Percentiles rank a stretch among this genome's conserved stretches.
Conservation (phyloP, 2,113 vertebrate genomes). For the Sylvilagus bachmani region DNA sequence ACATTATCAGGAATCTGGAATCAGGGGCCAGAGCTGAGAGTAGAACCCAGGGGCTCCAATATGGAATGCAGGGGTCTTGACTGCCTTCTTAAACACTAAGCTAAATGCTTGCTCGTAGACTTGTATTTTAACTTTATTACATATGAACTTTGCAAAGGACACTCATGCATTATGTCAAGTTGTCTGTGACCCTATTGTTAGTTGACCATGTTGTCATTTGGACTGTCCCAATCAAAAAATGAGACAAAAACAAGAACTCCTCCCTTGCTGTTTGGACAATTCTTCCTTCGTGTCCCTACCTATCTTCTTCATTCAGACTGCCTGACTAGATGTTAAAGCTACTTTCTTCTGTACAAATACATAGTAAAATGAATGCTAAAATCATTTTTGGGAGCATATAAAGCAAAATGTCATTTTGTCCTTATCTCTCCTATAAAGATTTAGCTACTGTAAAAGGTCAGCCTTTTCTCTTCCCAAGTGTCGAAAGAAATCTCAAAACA, state of each 20-base stretch:
- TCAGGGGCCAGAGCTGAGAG: too few relatives aligned
- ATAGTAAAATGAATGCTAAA: constrained; percentile 40
- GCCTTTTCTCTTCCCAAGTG: neutral
- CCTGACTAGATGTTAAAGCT: neutral
- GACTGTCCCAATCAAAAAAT: neutral
- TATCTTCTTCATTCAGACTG: neutral
- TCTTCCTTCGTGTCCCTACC: neutral
- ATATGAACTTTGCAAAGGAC: too few relatives aligned
- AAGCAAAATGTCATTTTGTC: constrained; percentile 56
- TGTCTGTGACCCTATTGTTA: neutral
- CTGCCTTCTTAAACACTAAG: too few relatives aligned
- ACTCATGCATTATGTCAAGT: neutral
- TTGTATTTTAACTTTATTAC: too few relatives aligned
- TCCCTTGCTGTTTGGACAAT: neutral
- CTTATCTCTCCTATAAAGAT: constrained; percentile 54
- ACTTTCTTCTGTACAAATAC: neutral
- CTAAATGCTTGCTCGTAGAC: too few relatives aligned
- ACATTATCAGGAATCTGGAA: too few relatives aligned
- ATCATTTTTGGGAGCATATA: neutral
- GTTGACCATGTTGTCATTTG: neutral
- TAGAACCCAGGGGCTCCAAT: too few relatives aligned
- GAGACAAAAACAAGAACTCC: neutral
- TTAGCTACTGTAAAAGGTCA: constrained; percentile 52
- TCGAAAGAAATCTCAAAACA: constrained; percentile 45
- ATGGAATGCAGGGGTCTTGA: too few relatives aligned